Percentiles rank a stretch among this genome's conserved stretches.
Evolutionary conservation across 2,797 vertebrate genomes (phyloP).

Genomic region (Danio aesculapii): DNA sequence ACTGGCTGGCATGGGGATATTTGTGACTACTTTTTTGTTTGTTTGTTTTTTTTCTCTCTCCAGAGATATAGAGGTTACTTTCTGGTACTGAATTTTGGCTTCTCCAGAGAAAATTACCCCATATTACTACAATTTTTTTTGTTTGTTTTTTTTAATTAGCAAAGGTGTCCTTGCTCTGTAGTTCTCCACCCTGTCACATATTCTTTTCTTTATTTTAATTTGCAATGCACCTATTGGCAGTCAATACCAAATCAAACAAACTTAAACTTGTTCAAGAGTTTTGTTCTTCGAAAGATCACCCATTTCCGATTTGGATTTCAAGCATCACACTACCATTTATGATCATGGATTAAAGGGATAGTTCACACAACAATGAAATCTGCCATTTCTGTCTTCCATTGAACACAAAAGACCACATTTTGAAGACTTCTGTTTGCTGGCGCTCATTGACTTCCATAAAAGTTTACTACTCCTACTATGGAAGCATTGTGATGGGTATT

Average conservation of each 20-base stretch:
- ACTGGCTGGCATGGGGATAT: conserved; percentile 50
- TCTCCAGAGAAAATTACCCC: conserved; percentile 59
- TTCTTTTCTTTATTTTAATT: conserved; percentile 50
- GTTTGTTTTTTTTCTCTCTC: conserved; percentile 52
- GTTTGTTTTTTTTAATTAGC: conserved; percentile 20
- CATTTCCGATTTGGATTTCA: conserved; percentile 64
- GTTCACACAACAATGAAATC: background rate
- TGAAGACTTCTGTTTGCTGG: too few relatives aligned
- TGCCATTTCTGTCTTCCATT: background rate
- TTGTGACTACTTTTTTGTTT: conserved; percentile 10
- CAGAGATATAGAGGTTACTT: conserved; percentile 68
- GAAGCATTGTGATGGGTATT: background rate
- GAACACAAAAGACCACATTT: too few relatives aligned
- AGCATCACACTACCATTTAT: conserved; percentile 67
- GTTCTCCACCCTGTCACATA: conserved; percentile 59
- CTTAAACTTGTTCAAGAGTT: conserved; percentile 74
- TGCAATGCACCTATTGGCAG: conserved; percentile 64
- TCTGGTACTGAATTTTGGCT: conserved; percentile 76
- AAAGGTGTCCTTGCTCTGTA: conserved; percentile 42
- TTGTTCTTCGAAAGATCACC: conserved; percentile 62
- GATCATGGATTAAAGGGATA: conserved; percentile 63
- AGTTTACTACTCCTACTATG: too few relatives aligned
- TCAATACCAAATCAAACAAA: conserved; percentile 81
- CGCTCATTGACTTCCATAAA: too few relatives aligned
- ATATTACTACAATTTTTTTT: background rate